phyloP scores from a whole-genome alignment of 2,888 invertebrate genomes.

The Ecliptopera silaceata region DNA sequence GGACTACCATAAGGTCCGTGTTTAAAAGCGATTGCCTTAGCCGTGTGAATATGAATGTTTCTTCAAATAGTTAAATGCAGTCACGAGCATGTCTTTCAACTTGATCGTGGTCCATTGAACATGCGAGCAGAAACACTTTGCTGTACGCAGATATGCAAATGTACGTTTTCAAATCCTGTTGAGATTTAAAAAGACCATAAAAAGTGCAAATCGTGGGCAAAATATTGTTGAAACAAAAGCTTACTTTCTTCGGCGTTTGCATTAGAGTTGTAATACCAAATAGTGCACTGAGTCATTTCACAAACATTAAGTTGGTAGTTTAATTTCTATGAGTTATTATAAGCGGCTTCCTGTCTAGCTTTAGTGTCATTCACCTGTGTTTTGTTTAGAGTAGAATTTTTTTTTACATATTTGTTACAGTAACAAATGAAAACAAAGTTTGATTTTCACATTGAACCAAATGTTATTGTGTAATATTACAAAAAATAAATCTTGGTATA shows the following conservation, averaged over 20 bases:
- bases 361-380: too few relatives aligned
- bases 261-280: conserved; percentile 6
- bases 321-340: too few relatives aligned
- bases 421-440: too few relatives aligned
- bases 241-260: conserved; percentile 29
- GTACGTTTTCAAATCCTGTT: conserved; percentile 32
- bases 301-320: background rate
- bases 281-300: background rate
- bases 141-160: conserved; percentile 28
- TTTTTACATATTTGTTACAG: too few relatives aligned
- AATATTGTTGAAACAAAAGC: conserved; percentile 29
- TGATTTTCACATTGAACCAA: too few relatives aligned
- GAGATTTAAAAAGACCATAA: conserved; percentile 24
- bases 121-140: conserved; percentile 24
- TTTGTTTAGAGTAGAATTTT: too few relatives aligned
- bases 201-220: conserved; percentile 31
- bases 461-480: too few relatives aligned
- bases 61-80: conserved; percentile 30
- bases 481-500: too few relatives aligned
- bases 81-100: conserved; percentile 33
- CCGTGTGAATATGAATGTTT: conserved; percentile 32
- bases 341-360: background rate
- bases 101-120: conserved; percentile 31
- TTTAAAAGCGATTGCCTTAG: conserved; percentile 20
- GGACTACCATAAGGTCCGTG: conserved; percentile 9